Conservation (phyloP, 1,140 invertebrate species). For the Ectropis grisescens region DNA sequence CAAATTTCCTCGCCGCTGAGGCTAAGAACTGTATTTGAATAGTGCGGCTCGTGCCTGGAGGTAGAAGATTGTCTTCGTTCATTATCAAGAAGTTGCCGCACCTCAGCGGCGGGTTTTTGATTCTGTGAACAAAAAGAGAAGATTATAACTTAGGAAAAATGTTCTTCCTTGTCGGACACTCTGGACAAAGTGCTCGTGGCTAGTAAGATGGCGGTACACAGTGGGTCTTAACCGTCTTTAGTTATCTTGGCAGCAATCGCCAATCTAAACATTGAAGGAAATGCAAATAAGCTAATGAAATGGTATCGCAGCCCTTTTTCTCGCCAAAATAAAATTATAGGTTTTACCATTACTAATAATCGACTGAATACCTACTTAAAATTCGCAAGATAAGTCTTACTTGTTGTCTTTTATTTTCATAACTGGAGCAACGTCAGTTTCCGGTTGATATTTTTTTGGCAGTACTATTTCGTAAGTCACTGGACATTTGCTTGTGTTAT, state of each 20-base stretch:
- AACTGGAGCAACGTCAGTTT: conserved; percentile 16
- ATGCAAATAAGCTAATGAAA: too few species aligned
- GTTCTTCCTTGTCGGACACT: too few species aligned
- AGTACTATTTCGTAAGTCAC: conserved; percentile 51
- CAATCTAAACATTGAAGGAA: too few species aligned
- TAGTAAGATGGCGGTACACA: too few species aligned
- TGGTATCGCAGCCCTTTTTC: too few species aligned
- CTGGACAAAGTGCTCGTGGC: too few species aligned
- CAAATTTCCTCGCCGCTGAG: conserved; percentile 36
- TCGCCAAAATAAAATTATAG: too few species aligned
- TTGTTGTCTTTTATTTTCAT: conserved; percentile 47
- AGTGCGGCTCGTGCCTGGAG: conserved; percentile 43
- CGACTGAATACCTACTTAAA: too few species aligned
- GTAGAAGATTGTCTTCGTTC: conserved; percentile 52
- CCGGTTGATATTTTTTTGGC: conserved; percentile 29
- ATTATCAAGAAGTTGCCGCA: conserved; percentile 55
- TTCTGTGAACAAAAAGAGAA: conserved; percentile 18
- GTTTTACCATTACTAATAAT: too few species aligned
- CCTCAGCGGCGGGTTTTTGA: conserved; percentile 47
- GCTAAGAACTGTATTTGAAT: conserved; percentile 54
- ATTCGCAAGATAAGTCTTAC: too few species aligned
- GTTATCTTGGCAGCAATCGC: too few species aligned
- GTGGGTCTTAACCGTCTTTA: too few species aligned
- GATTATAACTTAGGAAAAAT: conserved; percentile 1
- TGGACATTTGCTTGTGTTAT: conserved; percentile 59